These are phyloP conservation scores for Callospermophilus lateralis DNA, from an alignment of 2,113 vertebrate species.

Conservation along the genomic window DNA sequence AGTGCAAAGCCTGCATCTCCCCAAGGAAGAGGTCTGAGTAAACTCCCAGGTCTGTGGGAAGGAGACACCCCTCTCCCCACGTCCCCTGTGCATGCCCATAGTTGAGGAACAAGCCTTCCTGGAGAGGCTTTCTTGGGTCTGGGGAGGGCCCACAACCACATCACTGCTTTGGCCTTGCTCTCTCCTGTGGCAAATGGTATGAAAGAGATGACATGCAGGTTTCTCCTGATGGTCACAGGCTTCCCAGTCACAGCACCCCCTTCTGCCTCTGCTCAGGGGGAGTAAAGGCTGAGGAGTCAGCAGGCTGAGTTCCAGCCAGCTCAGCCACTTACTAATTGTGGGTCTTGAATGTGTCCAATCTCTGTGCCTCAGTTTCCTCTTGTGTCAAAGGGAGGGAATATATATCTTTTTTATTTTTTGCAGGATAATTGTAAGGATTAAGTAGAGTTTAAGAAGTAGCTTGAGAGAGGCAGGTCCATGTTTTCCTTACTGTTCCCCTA, in stretches of 20 bases:
- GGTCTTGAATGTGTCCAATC: neutral
- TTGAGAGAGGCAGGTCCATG: neutral
- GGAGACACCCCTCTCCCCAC: neutral
- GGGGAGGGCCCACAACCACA: neutral
- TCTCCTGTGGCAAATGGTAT: neutral
- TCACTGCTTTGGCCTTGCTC: neutral
- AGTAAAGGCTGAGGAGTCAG: neutral
- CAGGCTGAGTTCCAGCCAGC: neutral
- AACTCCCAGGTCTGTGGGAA: neutral
- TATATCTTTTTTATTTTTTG: neutral
- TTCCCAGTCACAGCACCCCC: neutral
- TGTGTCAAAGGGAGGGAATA: neutral
- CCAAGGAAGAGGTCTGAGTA: neutral
- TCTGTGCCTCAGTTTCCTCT: neutral
- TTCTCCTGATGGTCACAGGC: neutral
- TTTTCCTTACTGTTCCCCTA: neutral
- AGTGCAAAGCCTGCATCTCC: neutral
- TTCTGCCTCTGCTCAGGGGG: neutral
- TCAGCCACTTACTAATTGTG: neutral
- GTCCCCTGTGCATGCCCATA: neutral
- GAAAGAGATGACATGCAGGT: neutral
- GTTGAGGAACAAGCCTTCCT: neutral
- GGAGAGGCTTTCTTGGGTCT: fast-evolving
- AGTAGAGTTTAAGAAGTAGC: neutral
- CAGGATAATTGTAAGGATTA: neutral